Evolutionary conservation across 2,113 vertebrate species (phyloP).

Genomic region (Etia nguti): DNA sequence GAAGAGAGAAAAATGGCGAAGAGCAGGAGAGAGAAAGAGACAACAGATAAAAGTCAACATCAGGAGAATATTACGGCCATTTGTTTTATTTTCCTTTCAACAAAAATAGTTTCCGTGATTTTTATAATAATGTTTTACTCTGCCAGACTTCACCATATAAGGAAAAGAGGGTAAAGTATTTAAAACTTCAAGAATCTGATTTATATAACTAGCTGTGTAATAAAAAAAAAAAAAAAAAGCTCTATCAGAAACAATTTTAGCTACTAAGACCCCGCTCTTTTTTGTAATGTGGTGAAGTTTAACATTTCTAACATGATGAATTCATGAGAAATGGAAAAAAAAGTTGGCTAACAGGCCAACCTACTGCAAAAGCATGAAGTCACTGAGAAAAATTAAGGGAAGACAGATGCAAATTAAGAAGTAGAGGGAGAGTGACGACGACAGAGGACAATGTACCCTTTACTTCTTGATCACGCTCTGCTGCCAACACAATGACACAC

Average conservation of each 20-base stretch:
- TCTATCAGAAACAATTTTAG: neutral
- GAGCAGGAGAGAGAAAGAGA: constrained; percentile 57
- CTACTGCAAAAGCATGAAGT: constrained; percentile 21
- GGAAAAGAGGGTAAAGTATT: constrained; percentile 22
- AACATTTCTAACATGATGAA: constrained; percentile 13
- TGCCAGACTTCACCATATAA: constrained; percentile 58
- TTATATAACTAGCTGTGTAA: neutral
- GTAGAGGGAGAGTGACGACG: neutral
- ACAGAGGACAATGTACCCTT: constrained; percentile 6
- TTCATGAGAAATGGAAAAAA: constrained; percentile 24
- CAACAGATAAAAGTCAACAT: constrained; percentile 64
- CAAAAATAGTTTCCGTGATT: neutral
- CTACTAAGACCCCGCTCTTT: constrained; percentile 3
- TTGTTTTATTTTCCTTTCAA: constrained; percentile 2
- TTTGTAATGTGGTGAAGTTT: constrained; percentile 49
- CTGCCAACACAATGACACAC: neutral
- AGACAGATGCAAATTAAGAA: constrained; percentile 29
- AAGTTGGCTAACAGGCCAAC: constrained; percentile 19
- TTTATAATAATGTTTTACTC: neutral
- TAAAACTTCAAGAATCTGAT: neutral
- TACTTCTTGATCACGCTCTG: constrained; percentile 6
- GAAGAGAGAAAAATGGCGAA: constrained; percentile 56
- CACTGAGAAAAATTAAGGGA: neutral
- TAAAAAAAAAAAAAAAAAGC: neutral
- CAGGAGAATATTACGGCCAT: constrained; percentile 26